Conservation (phyloP, 2,113 vertebrate species). For the Lagopus leucura region DNA sequence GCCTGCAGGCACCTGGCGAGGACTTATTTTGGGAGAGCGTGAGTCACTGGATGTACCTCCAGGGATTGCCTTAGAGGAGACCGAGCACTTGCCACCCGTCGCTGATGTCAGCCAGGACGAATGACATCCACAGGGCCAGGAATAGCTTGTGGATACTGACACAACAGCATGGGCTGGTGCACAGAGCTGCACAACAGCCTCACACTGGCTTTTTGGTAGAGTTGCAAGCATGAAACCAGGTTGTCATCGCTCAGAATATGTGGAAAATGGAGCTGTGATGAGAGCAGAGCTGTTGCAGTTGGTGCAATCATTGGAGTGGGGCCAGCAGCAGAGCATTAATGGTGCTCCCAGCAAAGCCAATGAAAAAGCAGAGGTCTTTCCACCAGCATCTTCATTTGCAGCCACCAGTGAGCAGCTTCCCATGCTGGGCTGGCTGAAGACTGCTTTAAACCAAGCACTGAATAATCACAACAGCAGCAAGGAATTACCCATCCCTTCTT, state of each 20-base stretch:
- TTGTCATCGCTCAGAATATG: too few relatives aligned
- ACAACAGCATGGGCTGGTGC: rapidly evolving
- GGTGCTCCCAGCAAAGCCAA: rapidly evolving
- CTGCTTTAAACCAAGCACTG: background rate
- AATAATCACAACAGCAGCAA: background rate
- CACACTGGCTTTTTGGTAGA: rapidly evolving
- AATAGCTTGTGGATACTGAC: background rate
- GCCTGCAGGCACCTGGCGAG: background rate
- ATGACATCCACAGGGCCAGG: background rate
- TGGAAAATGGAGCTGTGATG: rapidly evolving
- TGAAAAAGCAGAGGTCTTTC: background rate
- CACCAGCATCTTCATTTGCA: background rate
- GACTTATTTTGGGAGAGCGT: background rate
- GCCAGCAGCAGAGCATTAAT: background rate
- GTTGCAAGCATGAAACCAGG: rapidly evolving
- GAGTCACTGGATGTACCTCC: background rate
- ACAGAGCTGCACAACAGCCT: rapidly evolving
- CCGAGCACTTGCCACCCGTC: rapidly evolving
- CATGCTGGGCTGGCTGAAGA: rapidly evolving
- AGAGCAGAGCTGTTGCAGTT: rapidly evolving
- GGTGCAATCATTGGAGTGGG: rapidly evolving
- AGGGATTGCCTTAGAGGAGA: background rate
- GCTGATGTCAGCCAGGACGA: rapidly evolving
- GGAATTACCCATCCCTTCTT: background rate
- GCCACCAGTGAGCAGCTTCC: background rate